Evolutionary conservation across 2,888 invertebrate species (phyloP).

Genomic region (Hypselothyrea guttata): DNA sequence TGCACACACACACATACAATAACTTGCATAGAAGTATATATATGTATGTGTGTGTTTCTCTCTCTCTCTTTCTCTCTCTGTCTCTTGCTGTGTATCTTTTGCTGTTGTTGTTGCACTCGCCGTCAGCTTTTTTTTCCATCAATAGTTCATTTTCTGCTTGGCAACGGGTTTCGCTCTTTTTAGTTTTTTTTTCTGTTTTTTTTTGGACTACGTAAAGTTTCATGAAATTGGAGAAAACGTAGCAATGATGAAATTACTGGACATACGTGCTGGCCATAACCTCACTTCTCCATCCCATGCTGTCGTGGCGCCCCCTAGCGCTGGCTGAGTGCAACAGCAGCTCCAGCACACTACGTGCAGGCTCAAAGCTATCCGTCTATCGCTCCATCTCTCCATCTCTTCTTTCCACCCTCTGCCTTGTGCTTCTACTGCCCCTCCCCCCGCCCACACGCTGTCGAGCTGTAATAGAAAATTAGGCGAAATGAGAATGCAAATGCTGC

Average conservation of each 20-base stretch:
- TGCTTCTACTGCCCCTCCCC: background rate
- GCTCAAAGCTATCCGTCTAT: background rate
- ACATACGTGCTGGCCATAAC: constrained; percentile 47
- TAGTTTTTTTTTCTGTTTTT: constrained; percentile 22
- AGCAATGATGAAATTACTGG: constrained; percentile 75
- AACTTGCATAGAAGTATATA: constrained; percentile 26
- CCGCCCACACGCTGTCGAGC: constrained; percentile 15
- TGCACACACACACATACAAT: constrained; percentile 42
- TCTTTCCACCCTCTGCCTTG: background rate
- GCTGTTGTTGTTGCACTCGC: constrained; percentile 67
- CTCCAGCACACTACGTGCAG: constrained; percentile 2
- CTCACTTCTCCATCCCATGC: constrained; percentile 4
- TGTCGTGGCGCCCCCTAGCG: background rate
- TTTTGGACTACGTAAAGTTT: constrained; percentile 55
- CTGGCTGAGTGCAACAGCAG: constrained; percentile 14
- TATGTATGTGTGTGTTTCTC: constrained; percentile 13
- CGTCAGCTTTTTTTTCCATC: constrained; percentile 66
- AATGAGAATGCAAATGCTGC: constrained; percentile 53
- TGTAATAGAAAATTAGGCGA: constrained; percentile 57
- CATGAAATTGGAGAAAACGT: constrained; percentile 70
- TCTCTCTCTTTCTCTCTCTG: constrained; percentile 33
- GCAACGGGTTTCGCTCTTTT: constrained; percentile 62
- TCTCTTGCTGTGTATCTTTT: constrained; percentile 53
- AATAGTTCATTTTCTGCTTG: constrained; percentile 74
- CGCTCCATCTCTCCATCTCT: background rate